Evolutionary conservation across 2,797 vertebrate species (phyloP).

Genomic region (Intellagama lesueurii): DNA sequence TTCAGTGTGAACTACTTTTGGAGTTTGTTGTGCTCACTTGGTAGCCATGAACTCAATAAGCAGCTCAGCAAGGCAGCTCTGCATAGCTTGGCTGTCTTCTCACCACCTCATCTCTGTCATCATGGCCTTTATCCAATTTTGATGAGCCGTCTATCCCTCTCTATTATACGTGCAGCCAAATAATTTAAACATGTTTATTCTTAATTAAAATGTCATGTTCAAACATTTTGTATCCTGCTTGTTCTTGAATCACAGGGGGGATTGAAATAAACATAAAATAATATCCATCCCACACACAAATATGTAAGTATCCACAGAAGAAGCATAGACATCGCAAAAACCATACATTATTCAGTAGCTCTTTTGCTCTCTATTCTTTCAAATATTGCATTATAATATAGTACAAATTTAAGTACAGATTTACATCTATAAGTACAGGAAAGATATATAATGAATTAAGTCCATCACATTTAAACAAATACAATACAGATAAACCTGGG

Average conservation of each 20-base stretch:
- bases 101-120: neutral
- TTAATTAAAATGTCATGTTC: conserved; percentile 73
- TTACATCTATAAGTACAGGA: neutral
- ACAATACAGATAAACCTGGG: neutral
- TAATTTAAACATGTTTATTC: conserved; percentile 65
- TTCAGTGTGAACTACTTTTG: neutral
- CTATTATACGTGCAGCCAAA: conserved; percentile 62
- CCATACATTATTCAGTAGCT: neutral
- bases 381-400: neutral
- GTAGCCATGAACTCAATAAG: neutral
- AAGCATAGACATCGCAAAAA: neutral
- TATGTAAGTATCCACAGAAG: neutral
- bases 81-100: neutral
- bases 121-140: conserved; percentile 30
- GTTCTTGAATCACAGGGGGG: neutral
- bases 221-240: conserved; percentile 51
- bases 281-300: neutral
- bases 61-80: conserved; percentile 14
- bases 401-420: neutral
- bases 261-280: neutral
- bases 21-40: neutral
- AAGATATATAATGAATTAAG: neutral
- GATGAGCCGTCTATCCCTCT: neutral
- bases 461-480: neutral
- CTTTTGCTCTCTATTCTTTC: neutral